Evolutionary conservation across 2,113 vertebrate species (phyloP), one percentile per base, ranked within the genome.

Genomic region (Sebastes fasciatus): DNA sequence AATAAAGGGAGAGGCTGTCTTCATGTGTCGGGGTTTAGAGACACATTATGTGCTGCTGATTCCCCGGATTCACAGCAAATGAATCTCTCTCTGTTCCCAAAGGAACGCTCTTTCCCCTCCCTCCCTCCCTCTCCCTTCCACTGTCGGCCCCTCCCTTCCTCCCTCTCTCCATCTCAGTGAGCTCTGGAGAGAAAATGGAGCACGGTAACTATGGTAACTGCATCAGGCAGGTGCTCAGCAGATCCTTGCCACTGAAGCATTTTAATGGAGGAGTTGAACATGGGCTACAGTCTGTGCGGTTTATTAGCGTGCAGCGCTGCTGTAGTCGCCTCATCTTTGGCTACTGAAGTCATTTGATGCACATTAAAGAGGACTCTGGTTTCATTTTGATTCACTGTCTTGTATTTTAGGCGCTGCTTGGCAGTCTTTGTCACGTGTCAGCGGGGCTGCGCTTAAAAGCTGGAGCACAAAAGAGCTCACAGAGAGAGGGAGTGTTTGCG

Each of bases 171-270:
- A 65, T 82, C 88, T 74, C 64, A 42, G 62, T 72, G 73, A 86
- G 82, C 19, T 12, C 73, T 21, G 67, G 63, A 84, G 83, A 93
- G 89, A 93, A 95, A 95, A 94, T 95, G 91, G 93, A 95, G 91
- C 89, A 92, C 2, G 64, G 95, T 96, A 90, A 85, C 95, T 89
- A 96, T 96, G 94, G 95, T 91, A 96, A 96, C 95, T 94, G 94
- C 94, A 95, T 95, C 93, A 91, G 91, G 87, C 93, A 92, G 90
- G 89, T 89, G 83, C 91, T 85, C 55, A 5, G 73, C 82, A 23
- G 70, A 77, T 85, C 74, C 60, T 49, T 51, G 42, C 60, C 61
- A 72, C 77, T 45, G 48, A 63, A 74, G 71, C 73, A 3, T 86
- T 88, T 80, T 64, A 71, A 77, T 74, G n/a, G 76, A 84, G 58